phyloP scores from a whole-genome alignment of 2,888 invertebrate species.

The Alentia gelatinosa region DNA sequence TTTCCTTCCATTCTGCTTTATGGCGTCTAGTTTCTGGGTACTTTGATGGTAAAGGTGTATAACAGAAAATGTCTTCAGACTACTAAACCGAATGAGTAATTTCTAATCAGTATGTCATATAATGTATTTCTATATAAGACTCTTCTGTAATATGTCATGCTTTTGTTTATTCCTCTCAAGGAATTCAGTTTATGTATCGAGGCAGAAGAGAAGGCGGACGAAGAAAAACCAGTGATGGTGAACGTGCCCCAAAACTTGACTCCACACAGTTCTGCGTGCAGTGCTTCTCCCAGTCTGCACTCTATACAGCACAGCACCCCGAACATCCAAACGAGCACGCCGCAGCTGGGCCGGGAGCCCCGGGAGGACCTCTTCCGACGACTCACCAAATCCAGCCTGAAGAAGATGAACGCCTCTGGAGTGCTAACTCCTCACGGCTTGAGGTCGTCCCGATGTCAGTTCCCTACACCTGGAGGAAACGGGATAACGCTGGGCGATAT shows the following conservation, averaged over 20 bases:
- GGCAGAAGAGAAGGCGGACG: not conserved
- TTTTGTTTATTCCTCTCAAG: not conserved
- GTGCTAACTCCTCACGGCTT: not conserved
- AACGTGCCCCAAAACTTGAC: not conserved
- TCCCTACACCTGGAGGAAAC: not conserved
- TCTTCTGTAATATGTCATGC: no score
- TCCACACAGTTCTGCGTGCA: not conserved
- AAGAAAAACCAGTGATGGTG: not conserved
- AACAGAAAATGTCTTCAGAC: not conserved
- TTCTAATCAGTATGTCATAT: not conserved
- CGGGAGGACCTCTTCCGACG: not conserved
- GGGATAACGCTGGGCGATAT: not conserved
- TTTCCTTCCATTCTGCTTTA: not conserved
- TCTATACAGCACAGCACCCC: not conserved
- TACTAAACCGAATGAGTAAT: not conserved
- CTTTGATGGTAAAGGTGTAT: not conserved
- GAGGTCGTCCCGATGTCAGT: not conserved
- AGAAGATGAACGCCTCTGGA: not conserved
- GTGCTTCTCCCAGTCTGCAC: not conserved
- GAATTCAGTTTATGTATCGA: conserved; percentile 40
- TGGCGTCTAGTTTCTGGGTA: not conserved
- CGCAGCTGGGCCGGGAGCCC: not conserved
- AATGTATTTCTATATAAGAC: no score
- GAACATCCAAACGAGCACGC: conserved; percentile 24
- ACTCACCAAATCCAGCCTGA: conserved; percentile 21